A percentile compares a stretch with the other conserved stretches of the same genome.
Conservation (phyloP, 2,888 invertebrate species). For the Andrena camellia region DNA sequence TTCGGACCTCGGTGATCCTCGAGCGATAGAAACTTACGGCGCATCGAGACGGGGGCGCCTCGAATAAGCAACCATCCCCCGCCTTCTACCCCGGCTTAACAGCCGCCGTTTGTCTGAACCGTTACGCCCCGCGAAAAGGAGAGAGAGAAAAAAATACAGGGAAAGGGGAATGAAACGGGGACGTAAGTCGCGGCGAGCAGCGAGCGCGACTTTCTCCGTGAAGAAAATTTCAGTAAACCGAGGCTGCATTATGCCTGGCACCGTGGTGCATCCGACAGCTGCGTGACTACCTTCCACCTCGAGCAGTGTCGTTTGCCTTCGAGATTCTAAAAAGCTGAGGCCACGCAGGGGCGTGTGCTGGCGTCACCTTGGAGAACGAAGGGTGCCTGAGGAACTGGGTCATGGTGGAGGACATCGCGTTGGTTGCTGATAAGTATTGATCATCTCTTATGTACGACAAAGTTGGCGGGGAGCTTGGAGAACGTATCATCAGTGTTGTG, state of each 20-base stretch:
- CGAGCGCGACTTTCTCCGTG: slow-evolving; percentile 7
- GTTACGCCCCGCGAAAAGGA: background rate
- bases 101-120: background rate
- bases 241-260: slow-evolving; percentile 10
- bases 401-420: background rate
- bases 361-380: background rate
- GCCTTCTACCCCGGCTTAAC: background rate
- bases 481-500: too few relatives aligned
- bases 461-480: too few relatives aligned
- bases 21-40: slow-evolving; percentile 17
- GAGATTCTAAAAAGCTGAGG: slow-evolving; percentile 35
- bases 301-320: slow-evolving; percentile 51
- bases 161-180: background rate
- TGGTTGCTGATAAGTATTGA: background rate
- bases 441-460: background rate
- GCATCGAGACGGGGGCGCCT: background rate
- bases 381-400: background rate
- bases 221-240: slow-evolving; percentile 32
- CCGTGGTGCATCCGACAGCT: slow-evolving; percentile 50
- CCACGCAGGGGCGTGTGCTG: slow-evolving; percentile 5
- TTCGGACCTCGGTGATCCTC: slow-evolving; percentile 10
- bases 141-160: too few relatives aligned
- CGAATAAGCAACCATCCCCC: too few relatives aligned
- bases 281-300: slow-evolving; percentile 39
- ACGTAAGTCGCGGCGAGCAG: slow-evolving; percentile 3